Base-by-base conservation (phyloP, 2,113 vertebrate species). In the Gasterosteus nipponicus region DNA sequence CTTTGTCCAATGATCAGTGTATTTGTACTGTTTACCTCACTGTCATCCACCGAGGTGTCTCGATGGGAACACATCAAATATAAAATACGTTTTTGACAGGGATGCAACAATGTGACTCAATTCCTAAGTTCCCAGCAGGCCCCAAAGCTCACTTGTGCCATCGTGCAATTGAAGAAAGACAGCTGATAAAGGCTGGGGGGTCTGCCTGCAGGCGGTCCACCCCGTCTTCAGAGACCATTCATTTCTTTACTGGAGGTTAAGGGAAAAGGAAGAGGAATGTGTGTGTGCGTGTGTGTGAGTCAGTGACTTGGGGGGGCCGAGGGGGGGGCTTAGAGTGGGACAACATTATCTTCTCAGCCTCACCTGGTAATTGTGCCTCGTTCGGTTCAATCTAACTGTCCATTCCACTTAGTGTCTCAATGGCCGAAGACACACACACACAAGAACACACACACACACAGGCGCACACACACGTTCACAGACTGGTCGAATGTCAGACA, bases 311-410 rank as follows among this genome's bases (percentile, higher is more conserved):
- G 22, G 16, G 22, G 69, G 72, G 76, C 53, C 22, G 44, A 66
- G 65, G 79, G 35, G 35, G 68, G 41, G 60, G 75, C 64, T 79
- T 82, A 84, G 84, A 73, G 70, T 82, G 75, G 86, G 89, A 93
- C 90, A 93, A 92, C 90, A 92, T 94, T 93, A 93, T 91, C 88
- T 77, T 93, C 91, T 86, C 75, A 83, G 87, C 73, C 86, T 89
- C 91, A 91, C 84, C 85, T 92, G 72, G 87, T 94, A 93, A 94
- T 93, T 92, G 91, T 89, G 89, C 77, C 91, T 94, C 90, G 79
- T 93, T 93, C 88, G 84, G 90, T 93, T 92, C 91, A 92, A 91
- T 94, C 90, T 91, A 90, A 81, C 89, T 93, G 93, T 93, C 94
- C 80, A 88, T 86, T 92, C 84, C 82, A 84, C 80, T 94, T 91